These are phyloP conservation scores for Caenorhabditis zanzibari DNA, from an alignment of 2,888 invertebrate species.

Conservation along the genomic window DNA sequence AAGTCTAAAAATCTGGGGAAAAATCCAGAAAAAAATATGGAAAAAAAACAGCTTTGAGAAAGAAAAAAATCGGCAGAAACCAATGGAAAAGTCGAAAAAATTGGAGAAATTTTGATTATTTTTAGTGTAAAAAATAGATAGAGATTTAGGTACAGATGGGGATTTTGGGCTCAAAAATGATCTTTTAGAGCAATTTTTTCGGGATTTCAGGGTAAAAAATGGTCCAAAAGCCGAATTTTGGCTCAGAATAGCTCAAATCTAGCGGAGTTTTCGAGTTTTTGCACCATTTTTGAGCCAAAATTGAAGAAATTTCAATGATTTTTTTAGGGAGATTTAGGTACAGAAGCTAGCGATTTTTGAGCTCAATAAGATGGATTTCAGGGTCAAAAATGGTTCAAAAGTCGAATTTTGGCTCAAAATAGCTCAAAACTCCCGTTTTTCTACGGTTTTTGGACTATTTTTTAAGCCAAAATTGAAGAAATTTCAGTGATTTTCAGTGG, in stretches of 20 bases:
- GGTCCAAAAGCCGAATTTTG: no score
- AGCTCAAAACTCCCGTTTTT: not conserved
- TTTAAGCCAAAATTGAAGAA: not conserved
- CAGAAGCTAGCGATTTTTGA: no score
- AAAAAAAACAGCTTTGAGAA: not conserved
- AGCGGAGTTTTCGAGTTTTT: no score
- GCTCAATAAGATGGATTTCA: not conserved
- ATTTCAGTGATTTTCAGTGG: not conserved
- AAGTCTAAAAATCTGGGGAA: not conserved
- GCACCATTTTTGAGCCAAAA: no score
- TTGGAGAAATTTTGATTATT: not conserved
- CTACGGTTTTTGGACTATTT: not conserved
- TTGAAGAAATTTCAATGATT: no score
- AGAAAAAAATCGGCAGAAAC: not conserved
- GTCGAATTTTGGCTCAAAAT: not conserved
- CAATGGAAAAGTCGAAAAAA: not conserved
- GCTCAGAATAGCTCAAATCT: no score
- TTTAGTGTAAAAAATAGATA: no score
- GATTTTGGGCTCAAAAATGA: no score
- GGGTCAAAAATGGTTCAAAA: not conserved
- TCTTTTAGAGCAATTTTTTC: not conserved
- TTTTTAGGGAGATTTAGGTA: no score
- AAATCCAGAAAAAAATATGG: not conserved
- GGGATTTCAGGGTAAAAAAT: not conserved
- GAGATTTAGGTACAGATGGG: not conserved